Conservation (phyloP, 2,113 vertebrate species). For the Rattus norvegicus region DNA sequence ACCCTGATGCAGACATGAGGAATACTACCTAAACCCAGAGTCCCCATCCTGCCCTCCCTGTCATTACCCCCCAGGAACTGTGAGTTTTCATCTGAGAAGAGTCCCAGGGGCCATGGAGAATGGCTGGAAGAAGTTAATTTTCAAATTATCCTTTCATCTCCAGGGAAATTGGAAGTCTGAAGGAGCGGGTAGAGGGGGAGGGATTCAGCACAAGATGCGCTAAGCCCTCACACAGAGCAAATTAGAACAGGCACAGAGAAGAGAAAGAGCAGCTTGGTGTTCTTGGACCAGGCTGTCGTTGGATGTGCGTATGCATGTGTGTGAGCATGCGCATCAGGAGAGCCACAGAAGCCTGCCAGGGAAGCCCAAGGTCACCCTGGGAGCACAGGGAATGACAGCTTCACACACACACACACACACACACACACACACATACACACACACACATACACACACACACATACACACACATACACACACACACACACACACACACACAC, state of each 20-base stretch:
- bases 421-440: too few relatives aligned
- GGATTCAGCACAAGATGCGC: neutral
- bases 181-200: slow-evolving; percentile 24
- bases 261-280: neutral
- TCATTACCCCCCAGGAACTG: neutral
- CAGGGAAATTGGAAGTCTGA: slow-evolving; percentile 62
- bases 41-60: neutral
- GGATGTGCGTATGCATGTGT: neutral
- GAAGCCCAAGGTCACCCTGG: neutral
- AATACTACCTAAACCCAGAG: neutral
- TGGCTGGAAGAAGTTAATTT: slow-evolving; percentile 67
- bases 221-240: neutral
- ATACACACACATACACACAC: too few relatives aligned
- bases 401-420: too few relatives aligned
- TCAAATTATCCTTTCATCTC: slow-evolving; percentile 70
- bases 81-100: slow-evolving; percentile 39
- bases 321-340: too few relatives aligned
- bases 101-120: slow-evolving; percentile 58
- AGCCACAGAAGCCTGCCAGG: neutral
- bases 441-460: too few relatives aligned
- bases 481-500: too few relatives aligned
- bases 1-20: neutral
- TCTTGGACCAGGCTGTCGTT: neutral
- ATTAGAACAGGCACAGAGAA: neutral
- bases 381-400: neutral